phyloP scores from a whole-genome alignment of 2,888 invertebrate species.

The Drosophila histrio region DNA sequence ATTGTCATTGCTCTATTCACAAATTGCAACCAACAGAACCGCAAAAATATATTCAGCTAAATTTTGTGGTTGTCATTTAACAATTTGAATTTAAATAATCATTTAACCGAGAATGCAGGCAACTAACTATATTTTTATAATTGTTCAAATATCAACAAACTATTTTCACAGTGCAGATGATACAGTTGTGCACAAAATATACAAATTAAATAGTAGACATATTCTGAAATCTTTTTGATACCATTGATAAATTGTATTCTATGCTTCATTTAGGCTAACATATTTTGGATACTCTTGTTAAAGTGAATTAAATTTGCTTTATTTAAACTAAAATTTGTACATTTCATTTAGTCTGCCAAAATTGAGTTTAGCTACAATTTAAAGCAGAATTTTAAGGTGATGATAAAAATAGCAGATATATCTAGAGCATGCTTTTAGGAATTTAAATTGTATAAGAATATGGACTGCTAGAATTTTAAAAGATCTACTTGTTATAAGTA shows the following conservation, averaged over 20 bases:
- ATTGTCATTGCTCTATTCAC: slow-evolving; percentile 13
- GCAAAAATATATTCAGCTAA: slow-evolving; percentile 19
- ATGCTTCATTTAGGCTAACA: background rate
- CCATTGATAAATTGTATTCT: background rate
- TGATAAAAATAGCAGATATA: too few species aligned
- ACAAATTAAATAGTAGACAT: background rate
- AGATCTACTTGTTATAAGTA: too few species aligned
- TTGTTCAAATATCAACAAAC: slow-evolving; percentile 11
- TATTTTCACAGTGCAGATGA: background rate
- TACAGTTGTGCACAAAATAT: background rate
- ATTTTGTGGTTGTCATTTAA: slow-evolving; percentile 21
- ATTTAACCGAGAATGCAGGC: slow-evolving; percentile 1
- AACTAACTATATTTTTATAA: slow-evolving; percentile 17
- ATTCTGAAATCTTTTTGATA: background rate
- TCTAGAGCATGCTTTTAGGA: too few species aligned
- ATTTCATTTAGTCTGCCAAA: background rate
- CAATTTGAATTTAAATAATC: slow-evolving; percentile 11
- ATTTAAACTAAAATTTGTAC: background rate
- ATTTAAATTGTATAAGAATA: too few species aligned
- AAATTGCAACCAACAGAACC: slow-evolving; percentile 9
- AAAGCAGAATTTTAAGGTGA: too few species aligned
- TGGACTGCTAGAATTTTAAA: too few species aligned
- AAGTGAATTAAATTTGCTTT: background rate
- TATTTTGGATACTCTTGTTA: background rate
- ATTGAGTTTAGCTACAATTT: background rate